A percentile compares a stretch with the other conserved stretches of the same genome.
These are phyloP conservation scores for Homarus gammarus DNA, from an alignment of 2,888 invertebrate species.

Conservation along the genomic window DNA sequence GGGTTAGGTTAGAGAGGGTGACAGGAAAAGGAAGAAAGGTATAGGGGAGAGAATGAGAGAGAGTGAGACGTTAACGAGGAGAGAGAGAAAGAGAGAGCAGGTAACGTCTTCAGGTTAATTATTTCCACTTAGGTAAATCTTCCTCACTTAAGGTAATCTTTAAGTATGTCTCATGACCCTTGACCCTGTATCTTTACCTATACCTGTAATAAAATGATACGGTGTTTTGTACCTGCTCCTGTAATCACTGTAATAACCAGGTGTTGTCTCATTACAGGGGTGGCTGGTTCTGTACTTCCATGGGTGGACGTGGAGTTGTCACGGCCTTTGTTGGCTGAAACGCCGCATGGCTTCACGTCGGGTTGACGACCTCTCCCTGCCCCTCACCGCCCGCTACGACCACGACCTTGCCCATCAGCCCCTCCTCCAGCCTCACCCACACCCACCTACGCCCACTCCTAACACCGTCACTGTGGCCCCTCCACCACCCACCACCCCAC, in stretches of 20 bases:
- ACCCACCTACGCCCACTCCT: conserved; percentile 10
- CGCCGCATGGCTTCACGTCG: conserved; percentile 20
- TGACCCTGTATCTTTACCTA: no score
- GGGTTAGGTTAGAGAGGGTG: not conserved
- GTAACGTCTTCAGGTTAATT: no score
- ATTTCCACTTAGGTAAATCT: no score
- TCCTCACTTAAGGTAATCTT: no score
- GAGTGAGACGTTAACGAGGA: no score
- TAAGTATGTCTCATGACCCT: no score
- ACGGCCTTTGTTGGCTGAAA: conserved; percentile 44
- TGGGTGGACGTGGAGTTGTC: conserved; percentile 56
- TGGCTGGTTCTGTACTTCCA: conserved; percentile 62
- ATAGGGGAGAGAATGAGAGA: no score
- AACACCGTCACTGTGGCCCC: not conserved
- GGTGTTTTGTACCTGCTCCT: no score
- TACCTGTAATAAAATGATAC: no score
- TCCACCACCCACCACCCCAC: not conserved
- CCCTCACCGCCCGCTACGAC: conserved; percentile 55
- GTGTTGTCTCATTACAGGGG: conserved; percentile 20
- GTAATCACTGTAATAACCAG: no score
- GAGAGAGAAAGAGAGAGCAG: accelerated
- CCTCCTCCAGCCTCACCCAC: conserved; percentile 31
- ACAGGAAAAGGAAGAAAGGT: not conserved
- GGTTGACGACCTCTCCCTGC: conserved; percentile 53
- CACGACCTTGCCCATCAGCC: conserved; percentile 51